phyloP scores from a whole-genome alignment of 2,888 invertebrate genomes.

The Lobophora halterata region DNA sequence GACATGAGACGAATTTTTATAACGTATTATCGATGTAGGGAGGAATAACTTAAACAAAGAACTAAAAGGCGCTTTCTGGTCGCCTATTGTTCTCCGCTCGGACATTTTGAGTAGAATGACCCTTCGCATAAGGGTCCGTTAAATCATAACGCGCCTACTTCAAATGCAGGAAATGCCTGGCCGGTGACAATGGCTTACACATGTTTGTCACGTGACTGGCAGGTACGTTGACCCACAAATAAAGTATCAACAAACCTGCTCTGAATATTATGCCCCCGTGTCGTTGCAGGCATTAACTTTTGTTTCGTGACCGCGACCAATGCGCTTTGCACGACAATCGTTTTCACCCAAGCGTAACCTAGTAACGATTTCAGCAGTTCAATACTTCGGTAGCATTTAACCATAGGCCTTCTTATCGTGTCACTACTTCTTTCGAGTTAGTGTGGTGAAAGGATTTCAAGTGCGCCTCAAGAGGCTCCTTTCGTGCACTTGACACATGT shows the following conservation, averaged over 20 bases:
- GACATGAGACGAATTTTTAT: constrained; percentile 74
- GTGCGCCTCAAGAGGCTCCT: too few relatives aligned
- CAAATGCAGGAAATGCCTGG: constrained; percentile 60
- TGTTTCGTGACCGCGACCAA: constrained; percentile 54
- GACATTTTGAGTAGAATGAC: constrained; percentile 66
- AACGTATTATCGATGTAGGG: constrained; percentile 56
- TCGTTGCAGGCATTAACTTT: constrained; percentile 28
- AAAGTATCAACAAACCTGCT: constrained; percentile 32
- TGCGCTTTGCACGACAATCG: constrained; percentile 46
- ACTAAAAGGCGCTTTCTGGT: constrained; percentile 63
- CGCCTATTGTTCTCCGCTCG: constrained; percentile 61
- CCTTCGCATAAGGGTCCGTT: constrained; percentile 58
- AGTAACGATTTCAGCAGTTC: constrained; percentile 73
- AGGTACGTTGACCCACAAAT: constrained; percentile 48
- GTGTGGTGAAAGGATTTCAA: too few relatives aligned
- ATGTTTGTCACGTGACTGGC: constrained; percentile 40
- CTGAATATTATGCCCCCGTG: constrained; percentile 14
- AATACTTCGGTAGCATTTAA: constrained; percentile 49
- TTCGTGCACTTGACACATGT: too few relatives aligned
- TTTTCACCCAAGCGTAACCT: constrained; percentile 57
- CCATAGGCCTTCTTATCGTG: too few relatives aligned
- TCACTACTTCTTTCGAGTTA: too few relatives aligned
- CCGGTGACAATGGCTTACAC: constrained; percentile 45
- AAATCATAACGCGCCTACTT: constrained; percentile 59
- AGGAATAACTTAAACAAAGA: constrained; percentile 65